These are phyloP conservation scores for Eurypyga helias DNA, from an alignment of 2,113 vertebrate genomes.

Conservation along the genomic window DNA sequence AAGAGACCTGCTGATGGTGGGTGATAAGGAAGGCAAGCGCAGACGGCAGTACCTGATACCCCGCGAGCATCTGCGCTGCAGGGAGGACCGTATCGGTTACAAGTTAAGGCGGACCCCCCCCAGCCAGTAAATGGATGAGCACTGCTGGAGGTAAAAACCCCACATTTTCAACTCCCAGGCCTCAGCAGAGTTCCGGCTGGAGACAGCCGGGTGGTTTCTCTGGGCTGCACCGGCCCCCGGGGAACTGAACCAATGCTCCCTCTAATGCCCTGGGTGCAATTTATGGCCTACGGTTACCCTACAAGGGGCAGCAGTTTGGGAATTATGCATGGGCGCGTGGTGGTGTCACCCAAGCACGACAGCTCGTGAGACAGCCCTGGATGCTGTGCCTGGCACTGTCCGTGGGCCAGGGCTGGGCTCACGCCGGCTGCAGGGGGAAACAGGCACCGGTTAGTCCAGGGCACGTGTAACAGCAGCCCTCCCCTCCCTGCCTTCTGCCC, in stretches of 20 bases:
- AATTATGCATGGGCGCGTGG: fast-evolving
- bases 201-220: background rate
- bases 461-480: background rate
- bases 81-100: constrained; percentile 22
- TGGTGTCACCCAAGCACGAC: background rate
- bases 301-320: background rate
- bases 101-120: constrained; percentile 5
- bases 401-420: background rate
- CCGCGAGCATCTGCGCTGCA: background rate
- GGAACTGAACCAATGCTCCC: background rate
- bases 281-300: background rate
- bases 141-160: background rate
- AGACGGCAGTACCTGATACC: constrained; percentile 23
- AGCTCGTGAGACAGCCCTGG: background rate
- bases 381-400: background rate
- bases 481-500: background rate
- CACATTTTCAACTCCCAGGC: background rate
- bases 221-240: background rate
- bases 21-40: constrained; percentile 29
- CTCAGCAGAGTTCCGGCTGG: background rate
- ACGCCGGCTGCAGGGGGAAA: background rate
- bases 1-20: constrained; percentile 10
- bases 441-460: background rate
- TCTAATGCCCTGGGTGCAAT: background rate
- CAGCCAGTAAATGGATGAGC: background rate